Percentiles rank a stretch among this genome's conserved stretches.
These are phyloP conservation scores for Agrotis ipsilon DNA, from an alignment of 2,888 invertebrate genomes.

Conservation along the genomic window DNA sequence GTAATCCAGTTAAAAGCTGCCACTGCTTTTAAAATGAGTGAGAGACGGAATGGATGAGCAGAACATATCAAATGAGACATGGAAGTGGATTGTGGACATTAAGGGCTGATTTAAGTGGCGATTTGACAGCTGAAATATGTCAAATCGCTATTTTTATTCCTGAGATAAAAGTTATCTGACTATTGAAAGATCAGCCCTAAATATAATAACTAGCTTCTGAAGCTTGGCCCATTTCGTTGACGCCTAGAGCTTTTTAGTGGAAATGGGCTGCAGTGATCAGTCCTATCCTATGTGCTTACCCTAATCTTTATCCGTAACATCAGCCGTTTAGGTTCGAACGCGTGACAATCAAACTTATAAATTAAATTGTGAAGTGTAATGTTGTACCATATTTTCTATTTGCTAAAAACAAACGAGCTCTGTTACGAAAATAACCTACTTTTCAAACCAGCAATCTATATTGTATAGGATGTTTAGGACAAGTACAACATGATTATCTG, in stretches of 20 bases:
- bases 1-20: neutral
- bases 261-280: neutral
- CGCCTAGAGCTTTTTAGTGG: neutral
- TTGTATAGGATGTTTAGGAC: neutral
- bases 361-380: neutral
- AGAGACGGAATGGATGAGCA: neutral
- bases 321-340: neutral
- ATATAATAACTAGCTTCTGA: neutral
- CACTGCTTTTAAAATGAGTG: constrained; percentile 1
- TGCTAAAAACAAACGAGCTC: neutral
- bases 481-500: neutral
- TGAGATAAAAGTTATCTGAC: too few relatives aligned
- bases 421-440: neutral
- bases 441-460: neutral
- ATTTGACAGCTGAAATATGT: too few relatives aligned
- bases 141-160: too few relatives aligned
- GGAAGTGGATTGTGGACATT: neutral
- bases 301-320: neutral
- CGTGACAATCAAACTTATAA: too few relatives aligned
- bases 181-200: too few relatives aligned
- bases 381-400: neutral
- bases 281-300: neutral
- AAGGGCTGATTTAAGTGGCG: too few relatives aligned
- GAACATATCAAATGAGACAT: neutral
- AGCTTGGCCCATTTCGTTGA: neutral